Evolutionary conservation across 2,888 invertebrate species (phyloP), one percentile per base, ranked within the genome.

Genomic region (Altica lythri): DNA sequence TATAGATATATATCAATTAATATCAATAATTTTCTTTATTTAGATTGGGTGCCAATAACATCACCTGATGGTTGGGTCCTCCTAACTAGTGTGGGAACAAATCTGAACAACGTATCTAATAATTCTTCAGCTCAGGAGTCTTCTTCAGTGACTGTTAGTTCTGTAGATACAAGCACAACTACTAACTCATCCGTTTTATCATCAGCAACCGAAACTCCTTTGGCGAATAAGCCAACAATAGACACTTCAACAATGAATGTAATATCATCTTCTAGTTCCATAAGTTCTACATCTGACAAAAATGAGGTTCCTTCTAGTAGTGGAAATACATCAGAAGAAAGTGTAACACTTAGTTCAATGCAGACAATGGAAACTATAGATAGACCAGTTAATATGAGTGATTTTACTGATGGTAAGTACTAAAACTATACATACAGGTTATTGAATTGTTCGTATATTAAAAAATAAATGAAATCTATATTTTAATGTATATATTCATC

Each of bases 21-120:
- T n/a, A n/a, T n/a, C 5, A 42, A 17, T 13, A 25, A 25, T 25
- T 6, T 6, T 10, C 18, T 8, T 8, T 16, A 9, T 80, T 81
- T 80, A 72, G 79, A 79, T 52, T 85, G 84, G 84, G 79, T 82
- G 10, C 84, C 86, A 3, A 80, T 84, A 40, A 85, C 85, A 1
- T 82, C 85, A 4, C 83, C 85, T 5, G 84, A 85, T 63, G 83
- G 83, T 6, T 87, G 87, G 87, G 80, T 87, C 6, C 74, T 86
- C 44, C 73, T 82, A 25, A 80, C 77, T 12, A 77, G 72, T 50
- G 70, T 77, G 12, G 55, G 66, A 35, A 42, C 57, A 22, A 57
- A 55, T 43, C 49, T 59, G 37, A 52, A 46, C n/a, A n/a, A n/a
- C n/a, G 2, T 17, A 16, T 22, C 13, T 9, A 14, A 34, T 14